phyloP scores from a whole-genome alignment of 2,113 vertebrate species.

The Procapra przewalskii region DNA sequence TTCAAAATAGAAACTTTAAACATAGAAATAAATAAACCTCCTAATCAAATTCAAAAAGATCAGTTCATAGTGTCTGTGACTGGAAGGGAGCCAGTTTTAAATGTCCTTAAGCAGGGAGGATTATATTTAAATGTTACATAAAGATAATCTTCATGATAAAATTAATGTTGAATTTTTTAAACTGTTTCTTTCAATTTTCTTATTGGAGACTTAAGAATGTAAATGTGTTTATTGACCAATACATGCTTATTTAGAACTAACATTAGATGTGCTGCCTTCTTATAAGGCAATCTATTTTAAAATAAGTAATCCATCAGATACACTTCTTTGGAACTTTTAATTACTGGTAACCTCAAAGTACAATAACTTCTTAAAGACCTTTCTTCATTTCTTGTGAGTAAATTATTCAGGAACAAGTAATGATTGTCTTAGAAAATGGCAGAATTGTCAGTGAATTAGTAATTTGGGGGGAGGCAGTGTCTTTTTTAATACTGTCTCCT shows the following conservation, averaged over 20 bases:
- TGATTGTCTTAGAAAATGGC: neutral
- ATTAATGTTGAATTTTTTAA: neutral
- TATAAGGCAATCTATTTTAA: neutral
- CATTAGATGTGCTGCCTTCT: neutral
- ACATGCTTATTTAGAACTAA: neutral
- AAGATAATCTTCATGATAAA: neutral
- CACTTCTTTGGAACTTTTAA: neutral
- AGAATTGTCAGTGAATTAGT: neutral
- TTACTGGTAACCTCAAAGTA: neutral
- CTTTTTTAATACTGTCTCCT: neutral
- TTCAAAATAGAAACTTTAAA: neutral
- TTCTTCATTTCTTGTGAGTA: neutral
- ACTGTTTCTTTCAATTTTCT: neutral
- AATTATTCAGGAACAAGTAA: neutral
- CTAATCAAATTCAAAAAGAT: neutral
- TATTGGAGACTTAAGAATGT: neutral
- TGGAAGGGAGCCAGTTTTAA: neutral
- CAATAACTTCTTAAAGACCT: neutral
- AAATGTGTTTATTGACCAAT: neutral
- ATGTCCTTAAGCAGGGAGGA: neutral
- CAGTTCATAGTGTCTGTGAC: neutral
- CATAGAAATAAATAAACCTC: neutral
- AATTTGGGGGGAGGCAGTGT: neutral
- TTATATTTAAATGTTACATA: neutral
- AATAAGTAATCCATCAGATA: neutral